phyloP scores from a whole-genome alignment of 2,888 invertebrate genomes.

The Metallyticus violacea region DNA sequence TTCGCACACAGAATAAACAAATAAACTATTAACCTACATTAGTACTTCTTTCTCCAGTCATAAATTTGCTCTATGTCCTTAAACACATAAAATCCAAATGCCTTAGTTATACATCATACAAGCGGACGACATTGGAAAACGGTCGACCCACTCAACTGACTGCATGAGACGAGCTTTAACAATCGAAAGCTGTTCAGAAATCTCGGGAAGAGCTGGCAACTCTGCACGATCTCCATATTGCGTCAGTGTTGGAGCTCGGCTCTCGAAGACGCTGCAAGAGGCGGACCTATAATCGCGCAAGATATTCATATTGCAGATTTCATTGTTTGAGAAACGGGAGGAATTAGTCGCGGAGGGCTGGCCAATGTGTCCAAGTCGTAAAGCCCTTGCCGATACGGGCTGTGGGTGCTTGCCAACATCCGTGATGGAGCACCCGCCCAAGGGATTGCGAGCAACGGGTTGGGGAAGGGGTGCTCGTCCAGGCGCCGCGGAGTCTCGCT shows the following conservation, averaged over 20 bases:
- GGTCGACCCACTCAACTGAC: too few relatives aligned
- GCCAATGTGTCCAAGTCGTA: background rate
- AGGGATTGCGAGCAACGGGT: background rate
- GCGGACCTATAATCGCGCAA: background rate
- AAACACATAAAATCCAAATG: too few relatives aligned
- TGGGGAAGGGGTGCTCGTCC: background rate
- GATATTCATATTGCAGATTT: background rate
- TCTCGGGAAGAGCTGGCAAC: background rate
- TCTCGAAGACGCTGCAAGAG: background rate
- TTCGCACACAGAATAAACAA: too few relatives aligned
- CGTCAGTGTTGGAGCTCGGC: background rate
- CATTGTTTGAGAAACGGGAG: background rate
- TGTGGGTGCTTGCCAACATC: background rate
- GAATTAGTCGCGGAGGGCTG: background rate
- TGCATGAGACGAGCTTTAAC: too few relatives aligned
- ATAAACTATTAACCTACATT: too few relatives aligned
- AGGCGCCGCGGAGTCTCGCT: background rate
- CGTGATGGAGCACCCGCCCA: conserved; percentile 4
- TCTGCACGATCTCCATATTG: background rate
- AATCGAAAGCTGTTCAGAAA: background rate
- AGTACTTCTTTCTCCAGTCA: too few relatives aligned
- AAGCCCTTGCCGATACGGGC: background rate
- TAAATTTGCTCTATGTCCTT: too few relatives aligned
- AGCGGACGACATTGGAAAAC: too few relatives aligned
- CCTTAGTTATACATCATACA: too few relatives aligned